Evolutionary conservation across 2,888 invertebrate species (phyloP).

Genomic region (Corythucha ciliata): DNA sequence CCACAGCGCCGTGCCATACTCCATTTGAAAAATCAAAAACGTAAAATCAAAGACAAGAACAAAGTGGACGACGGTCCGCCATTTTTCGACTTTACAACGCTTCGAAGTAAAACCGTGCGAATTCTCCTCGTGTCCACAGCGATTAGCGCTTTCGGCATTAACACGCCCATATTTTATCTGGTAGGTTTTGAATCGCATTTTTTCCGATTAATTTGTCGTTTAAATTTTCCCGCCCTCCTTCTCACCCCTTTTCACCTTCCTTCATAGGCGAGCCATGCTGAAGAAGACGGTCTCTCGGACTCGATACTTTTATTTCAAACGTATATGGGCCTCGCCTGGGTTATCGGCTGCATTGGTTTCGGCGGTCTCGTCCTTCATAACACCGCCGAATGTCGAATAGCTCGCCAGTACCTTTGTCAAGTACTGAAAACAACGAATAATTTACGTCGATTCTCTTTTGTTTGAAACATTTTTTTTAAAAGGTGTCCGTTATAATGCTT

Average conservation of each 20-base stretch:
- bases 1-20: constrained; percentile 77
- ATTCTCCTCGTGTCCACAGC: constrained; percentile 72
- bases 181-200: too few relatives aligned
- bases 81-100: constrained; percentile 76
- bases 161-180: constrained; percentile 75
- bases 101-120: constrained; percentile 74
- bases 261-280: constrained; percentile 62
- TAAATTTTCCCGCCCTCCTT: not conserved
- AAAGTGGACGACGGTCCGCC: constrained; percentile 68
- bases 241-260: not conserved
- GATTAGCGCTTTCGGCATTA: constrained; percentile 71
- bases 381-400: constrained; percentile 73
- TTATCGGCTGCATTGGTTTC: constrained; percentile 69
- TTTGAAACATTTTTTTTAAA: constrained; percentile 37
- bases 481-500: constrained; percentile 69
- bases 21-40: constrained; percentile 79
- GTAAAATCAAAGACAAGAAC: constrained; percentile 62
- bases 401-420: constrained; percentile 63
- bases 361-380: constrained; percentile 74
- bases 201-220: not conserved
- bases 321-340: constrained; percentile 73
- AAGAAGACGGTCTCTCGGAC: constrained; percentile 60
- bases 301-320: constrained; percentile 58
- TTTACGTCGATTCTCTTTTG: not conserved
- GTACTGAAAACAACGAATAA: constrained; percentile 41